Percentiles rank a stretch among this genome's conserved stretches.
Conservation (phyloP, 2,888 invertebrate genomes). For the Apamea sordens region DNA sequence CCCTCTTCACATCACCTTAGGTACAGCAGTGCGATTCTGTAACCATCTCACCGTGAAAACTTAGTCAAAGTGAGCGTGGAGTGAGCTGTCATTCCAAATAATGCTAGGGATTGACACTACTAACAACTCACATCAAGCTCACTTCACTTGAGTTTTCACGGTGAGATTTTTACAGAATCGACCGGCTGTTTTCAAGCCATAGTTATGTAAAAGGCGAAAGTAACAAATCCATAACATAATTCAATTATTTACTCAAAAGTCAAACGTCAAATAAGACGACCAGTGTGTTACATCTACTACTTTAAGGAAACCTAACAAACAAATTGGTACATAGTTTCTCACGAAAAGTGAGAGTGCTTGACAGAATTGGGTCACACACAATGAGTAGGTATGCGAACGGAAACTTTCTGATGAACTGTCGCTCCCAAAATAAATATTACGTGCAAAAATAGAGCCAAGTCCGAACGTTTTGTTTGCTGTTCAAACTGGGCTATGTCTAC, state of each 20-base stretch:
- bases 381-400: conserved; percentile 1
- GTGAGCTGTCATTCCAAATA: no score
- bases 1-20: rapidly evolving
- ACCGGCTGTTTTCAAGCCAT: neutral
- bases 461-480: conserved; percentile 25
- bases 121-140: no score
- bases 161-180: no score
- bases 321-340: neutral
- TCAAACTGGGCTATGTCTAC: conserved; percentile 19
- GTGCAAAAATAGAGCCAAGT: conserved; percentile 35
- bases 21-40: no score
- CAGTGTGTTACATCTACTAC: neutral
- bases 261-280: neutral
- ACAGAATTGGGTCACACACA: conserved; percentile 39
- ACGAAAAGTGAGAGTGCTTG: conserved; percentile 15
- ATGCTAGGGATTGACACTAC: no score
- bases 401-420: conserved; percentile 34
- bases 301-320: neutral
- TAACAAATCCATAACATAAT: neutral
- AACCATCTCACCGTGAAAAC: no score
- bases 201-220: no score
- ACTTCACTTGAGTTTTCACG: no score
- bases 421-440: neutral
- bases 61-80: no score
- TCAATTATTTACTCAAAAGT: neutral